Evolutionary conservation across 2,888 invertebrate genomes (phyloP), one percentile per base, ranked within the genome.

Genomic region (Aphrophora alni): DNA sequence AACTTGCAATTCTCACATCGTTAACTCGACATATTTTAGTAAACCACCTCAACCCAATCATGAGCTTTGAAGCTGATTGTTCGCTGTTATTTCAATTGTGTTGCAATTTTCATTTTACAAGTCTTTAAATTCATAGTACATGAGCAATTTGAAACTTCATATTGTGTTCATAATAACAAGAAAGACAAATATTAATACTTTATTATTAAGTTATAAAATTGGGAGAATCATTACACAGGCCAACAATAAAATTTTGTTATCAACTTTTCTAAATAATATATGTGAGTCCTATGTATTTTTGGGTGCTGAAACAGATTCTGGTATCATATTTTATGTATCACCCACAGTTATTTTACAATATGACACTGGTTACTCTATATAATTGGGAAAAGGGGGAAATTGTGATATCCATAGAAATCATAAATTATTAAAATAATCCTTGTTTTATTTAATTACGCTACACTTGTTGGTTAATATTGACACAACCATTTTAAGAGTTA

Each of bases 231-330:
- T 75, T 12, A 75, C 75, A 75, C 75, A 75, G 75, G 38, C 38
- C 38, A 75, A 75, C 38, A 33, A 75, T 38, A 75, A 75, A 38
- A 75, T 38, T 7, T n/a, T 17, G 21, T 75, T 38, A 38, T 17
- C 4, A 75, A 75, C 38, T 75, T 33, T 38, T 14, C 33, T 24
- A n/a, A 38, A n/a, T n/a, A n/a, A 33, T 33, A 75, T 75, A 75
- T 28, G 33, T 75, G 75, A 75, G 28, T 75, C 38, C 33, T 38
- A 75, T 75, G 38, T 33, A 38, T 75, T 75, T 75, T 75, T 75
- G 21, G 33, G 75, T 33, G 75, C 38, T 33, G 44, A 75, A 75
- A 33, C 75, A 12, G 33, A 17, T 33, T 75, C 21, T 75, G 75
- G 38, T 38, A 28, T 75, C 25, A 75, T 24, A 33, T 75, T 75